Evolutionary conservation across 2,888 invertebrate species (phyloP).

Genomic region (Dilophus febrilis): DNA sequence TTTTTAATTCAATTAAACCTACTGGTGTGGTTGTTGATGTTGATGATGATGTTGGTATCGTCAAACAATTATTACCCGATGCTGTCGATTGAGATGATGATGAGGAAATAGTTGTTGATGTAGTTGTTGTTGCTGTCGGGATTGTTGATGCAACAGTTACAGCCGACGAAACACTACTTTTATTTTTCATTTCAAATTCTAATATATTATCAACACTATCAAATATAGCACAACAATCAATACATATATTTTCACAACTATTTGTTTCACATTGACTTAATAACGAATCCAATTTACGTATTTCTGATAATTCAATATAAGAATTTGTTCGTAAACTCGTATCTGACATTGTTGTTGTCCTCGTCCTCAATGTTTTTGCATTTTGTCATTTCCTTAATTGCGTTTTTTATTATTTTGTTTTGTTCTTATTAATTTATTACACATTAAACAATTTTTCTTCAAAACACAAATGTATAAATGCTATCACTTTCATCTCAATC

Average conservation of each 20-base stretch:
- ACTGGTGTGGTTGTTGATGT: neutral
- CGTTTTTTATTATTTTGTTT: neutral
- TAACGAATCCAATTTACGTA: conserved; percentile 17
- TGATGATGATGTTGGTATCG: neutral
- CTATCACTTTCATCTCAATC: too few species aligned
- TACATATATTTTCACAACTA: conserved; percentile 19
- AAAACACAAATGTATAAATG: neutral
- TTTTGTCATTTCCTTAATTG: neutral
- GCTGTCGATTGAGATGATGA: too few species aligned
- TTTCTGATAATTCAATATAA: conserved; percentile 19
- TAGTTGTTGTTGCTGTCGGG: neutral
- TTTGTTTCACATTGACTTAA: conserved; percentile 19
- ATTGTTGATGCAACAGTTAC: neutral
- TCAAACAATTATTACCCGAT: neutral
- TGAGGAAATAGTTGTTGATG: neutral
- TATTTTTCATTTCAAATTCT: conserved; percentile 9
- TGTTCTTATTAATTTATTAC: neutral
- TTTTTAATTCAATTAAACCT: too few species aligned
- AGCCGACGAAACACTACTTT: conserved; percentile 3
- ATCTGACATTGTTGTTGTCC: conserved; percentile 15
- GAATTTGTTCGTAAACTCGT: conserved; percentile 17
- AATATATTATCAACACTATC: conserved; percentile 16
- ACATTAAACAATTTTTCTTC: neutral
- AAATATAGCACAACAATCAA: conserved; percentile 14
- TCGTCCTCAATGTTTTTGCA: neutral